Evolutionary conservation across 2,888 invertebrate genomes (phyloP), one percentile per base, ranked within the genome.

Genomic region (Crocallis elinguaria): DNA sequence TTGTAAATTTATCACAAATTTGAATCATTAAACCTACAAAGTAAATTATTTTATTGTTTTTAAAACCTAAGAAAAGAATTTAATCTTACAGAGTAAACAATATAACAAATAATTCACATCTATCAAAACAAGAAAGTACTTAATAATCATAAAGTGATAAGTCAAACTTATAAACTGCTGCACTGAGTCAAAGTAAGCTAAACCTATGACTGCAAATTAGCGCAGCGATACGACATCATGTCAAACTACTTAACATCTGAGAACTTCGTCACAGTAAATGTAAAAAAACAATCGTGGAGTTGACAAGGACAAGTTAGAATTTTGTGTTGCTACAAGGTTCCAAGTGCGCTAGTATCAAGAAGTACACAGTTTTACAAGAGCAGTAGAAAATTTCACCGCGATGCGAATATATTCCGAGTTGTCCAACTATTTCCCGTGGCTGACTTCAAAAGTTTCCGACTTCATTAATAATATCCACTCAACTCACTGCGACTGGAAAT

Each of bases 401-500:
- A 66, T 55, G 49, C 51, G 60, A 66, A 65, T 73, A 69, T 66
- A 62, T 69, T 63, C 59, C 32, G 42, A 72, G 66, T 67, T 62
- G 53, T 56, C 44, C 56, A 70, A 71, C 71, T 67, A 71, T 71
- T 67, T 64, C 67, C 57, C 61, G 66, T 48, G 55, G 67, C 58
- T 64, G 49, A 58, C 64, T 71, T 64, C 57, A 64, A 61, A 73
- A 74, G 59, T 73, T 74, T 58, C 49, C 50, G 49, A 53, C 41
- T 67, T 72, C 69, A 70, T 73, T 73, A 72, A 72, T 68, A 58
- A 72, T 68, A 58, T 58, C 45, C 36, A 19, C 45, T 54, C 48
- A 45, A 33, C 44, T 60, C 46, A 50, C 44, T 60, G 49, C 36
- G 23, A 37, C 48, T 54, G 58, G 52, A 48, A 58, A 57, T 53